Percentiles rank a stretch among this genome's conserved stretches.
These are phyloP conservation scores for Leptopilina myrica DNA, from an alignment of 2,888 invertebrate genomes.

Conservation along the genomic window DNA sequence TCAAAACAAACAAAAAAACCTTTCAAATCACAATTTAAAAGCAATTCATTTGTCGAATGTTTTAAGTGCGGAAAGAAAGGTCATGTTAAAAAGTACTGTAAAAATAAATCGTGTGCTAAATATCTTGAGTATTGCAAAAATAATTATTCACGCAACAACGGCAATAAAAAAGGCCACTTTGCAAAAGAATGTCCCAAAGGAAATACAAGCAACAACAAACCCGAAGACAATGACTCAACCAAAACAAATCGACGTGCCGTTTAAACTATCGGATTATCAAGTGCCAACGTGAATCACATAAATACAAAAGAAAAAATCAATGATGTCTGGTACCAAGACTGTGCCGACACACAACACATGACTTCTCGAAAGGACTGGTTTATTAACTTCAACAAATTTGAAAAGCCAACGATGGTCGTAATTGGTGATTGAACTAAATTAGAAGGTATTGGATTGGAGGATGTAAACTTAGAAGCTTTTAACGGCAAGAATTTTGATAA, in stretches of 20 bases:
- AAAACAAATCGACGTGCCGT: constrained; percentile 50
- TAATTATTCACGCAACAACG: constrained; percentile 61
- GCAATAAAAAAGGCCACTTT: constrained; percentile 60
- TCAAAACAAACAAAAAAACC: background rate
- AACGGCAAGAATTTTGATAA: constrained; percentile 58
- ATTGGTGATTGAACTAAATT: constrained; percentile 59
- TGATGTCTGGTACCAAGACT: constrained; percentile 59
- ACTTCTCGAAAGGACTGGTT: constrained; percentile 59
- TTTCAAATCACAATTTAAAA: background rate
- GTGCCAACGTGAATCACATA: constrained; percentile 47
- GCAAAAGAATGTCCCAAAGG: constrained; percentile 57
- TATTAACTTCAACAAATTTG: constrained; percentile 50
- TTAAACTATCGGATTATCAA: constrained; percentile 52
- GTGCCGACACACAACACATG: constrained; percentile 64
- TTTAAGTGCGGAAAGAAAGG: constrained; percentile 55
- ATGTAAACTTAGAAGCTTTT: constrained; percentile 59
- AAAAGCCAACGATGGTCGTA: constrained; percentile 46
- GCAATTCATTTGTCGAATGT: constrained; percentile 8
- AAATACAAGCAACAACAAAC: constrained; percentile 38
- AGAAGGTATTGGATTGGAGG: constrained; percentile 58
- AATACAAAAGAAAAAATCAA: constrained; percentile 46
- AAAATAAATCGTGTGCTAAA: constrained; percentile 53
- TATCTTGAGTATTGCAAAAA: constrained; percentile 61
- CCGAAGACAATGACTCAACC: constrained; percentile 41
- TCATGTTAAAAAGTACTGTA: constrained; percentile 57